A percentile compares a stretch with the other conserved stretches of the same genome.
These are phyloP conservation scores for Lepus europaeus DNA, from an alignment of 2,113 vertebrate species.

Conservation along the genomic window DNA sequence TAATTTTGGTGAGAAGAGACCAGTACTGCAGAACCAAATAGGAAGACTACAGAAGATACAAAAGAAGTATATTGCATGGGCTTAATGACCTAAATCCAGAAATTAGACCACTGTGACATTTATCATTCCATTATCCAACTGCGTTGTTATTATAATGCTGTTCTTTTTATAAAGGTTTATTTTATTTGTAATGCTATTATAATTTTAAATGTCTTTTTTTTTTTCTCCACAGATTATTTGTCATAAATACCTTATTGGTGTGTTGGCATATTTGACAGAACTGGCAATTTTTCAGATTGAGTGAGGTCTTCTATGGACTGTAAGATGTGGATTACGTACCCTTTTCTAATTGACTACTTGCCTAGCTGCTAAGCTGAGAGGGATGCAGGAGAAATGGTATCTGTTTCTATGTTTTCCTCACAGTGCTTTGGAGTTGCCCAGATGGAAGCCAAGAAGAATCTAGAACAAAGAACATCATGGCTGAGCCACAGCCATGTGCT, in stretches of 20 bases:
- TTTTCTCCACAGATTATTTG: constrained; percentile 90
- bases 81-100: background rate
- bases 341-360: constrained; percentile 9
- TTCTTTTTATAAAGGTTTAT: background rate
- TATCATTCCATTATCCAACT: constrained; percentile 39
- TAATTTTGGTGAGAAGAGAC: constrained; percentile 41
- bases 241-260: constrained; percentile 89
- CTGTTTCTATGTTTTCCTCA: constrained; percentile 27
- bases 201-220: constrained; percentile 74
- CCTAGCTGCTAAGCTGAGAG: background rate
- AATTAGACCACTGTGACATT: background rate
- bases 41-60: constrained; percentile 10
- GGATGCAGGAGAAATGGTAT: background rate
- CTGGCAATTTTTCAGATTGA: constrained; percentile 88
- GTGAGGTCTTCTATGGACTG: constrained; percentile 72
- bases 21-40: constrained; percentile 8
- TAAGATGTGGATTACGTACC: background rate
- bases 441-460: constrained; percentile 18
- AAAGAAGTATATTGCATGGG: background rate
- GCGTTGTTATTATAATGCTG: constrained; percentile 21
- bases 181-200: constrained; percentile 75
- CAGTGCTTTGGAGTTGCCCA: constrained; percentile 11
- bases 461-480: background rate
- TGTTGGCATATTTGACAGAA: constrained; percentile 94
- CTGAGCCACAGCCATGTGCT: too few relatives aligned